These are phyloP conservation scores for Tenthredo distinguenda DNA, from an alignment of 2,888 invertebrate species.

Conservation along the genomic window DNA sequence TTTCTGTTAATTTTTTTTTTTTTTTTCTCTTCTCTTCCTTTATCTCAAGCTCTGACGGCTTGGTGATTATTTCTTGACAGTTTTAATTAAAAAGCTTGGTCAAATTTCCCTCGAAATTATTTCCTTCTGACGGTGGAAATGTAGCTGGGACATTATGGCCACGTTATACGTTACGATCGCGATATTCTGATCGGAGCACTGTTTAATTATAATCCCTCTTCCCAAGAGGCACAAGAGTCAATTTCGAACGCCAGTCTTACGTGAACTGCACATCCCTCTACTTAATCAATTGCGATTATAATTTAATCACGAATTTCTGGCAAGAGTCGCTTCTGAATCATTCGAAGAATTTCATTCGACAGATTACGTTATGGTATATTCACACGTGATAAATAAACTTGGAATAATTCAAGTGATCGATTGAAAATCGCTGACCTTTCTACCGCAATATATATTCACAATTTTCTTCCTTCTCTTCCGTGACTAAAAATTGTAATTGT, in stretches of 20 bases:
- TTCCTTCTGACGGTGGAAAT: background rate
- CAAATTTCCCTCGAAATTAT: conserved; percentile 22
- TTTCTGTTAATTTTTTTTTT: background rate
- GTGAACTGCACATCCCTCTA: background rate
- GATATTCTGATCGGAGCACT: background rate
- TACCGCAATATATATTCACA: background rate
- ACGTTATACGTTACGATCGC: background rate
- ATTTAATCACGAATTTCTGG: background rate
- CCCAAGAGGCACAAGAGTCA: background rate
- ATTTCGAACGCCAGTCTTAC: background rate
- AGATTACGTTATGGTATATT: background rate
- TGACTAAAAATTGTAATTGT: background rate
- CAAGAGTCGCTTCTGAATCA: background rate
- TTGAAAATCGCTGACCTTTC: background rate
- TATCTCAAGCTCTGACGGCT: conserved; percentile 4
- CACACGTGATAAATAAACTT: background rate
- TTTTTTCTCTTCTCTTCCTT: background rate
- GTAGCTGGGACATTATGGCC: background rate
- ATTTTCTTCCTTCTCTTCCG: background rate
- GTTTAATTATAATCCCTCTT: background rate
- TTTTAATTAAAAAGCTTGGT: conserved; percentile 30
- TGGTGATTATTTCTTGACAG: conserved; percentile 27
- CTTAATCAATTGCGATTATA: background rate
- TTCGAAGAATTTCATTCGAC: background rate
- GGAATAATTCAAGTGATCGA: background rate